Evolutionary conservation across 2,797 vertebrate genomes (phyloP).

Genomic region (Danio albolineatus): DNA sequence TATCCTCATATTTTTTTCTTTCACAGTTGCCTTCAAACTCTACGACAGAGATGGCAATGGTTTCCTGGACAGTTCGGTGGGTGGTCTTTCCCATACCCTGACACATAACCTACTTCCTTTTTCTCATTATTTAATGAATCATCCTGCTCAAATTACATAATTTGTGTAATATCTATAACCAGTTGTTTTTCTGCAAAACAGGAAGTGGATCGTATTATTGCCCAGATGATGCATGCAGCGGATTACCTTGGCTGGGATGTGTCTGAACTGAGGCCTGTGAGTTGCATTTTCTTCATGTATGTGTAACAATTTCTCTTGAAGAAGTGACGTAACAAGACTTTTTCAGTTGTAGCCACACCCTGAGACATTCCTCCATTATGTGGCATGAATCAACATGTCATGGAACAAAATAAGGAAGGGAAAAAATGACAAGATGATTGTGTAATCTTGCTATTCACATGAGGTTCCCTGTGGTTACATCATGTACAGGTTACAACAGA

Average conservation of each 20-base stretch:
- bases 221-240: constrained; percentile 94
- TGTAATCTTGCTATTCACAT: not conserved
- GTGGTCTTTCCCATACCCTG: constrained; percentile 55
- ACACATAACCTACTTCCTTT: not conserved
- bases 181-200: constrained; percentile 62
- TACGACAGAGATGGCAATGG: constrained; percentile 93
- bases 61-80: constrained; percentile 91
- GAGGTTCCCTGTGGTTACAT: not conserved
- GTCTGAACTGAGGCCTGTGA: constrained; percentile 90
- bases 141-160: not conserved
- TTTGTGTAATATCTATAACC: constrained; percentile 23
- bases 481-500: not conserved
- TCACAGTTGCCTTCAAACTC: constrained; percentile 89
- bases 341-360: constrained; percentile 7
- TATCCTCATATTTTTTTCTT: constrained; percentile 53
- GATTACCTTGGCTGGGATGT: constrained; percentile 95
- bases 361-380: constrained; percentile 17
- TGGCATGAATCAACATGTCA: constrained; percentile 25
- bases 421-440: not conserved
- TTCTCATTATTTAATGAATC: constrained; percentile 21
- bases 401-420: not conserved
- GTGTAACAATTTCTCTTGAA: not conserved
- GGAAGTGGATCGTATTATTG: constrained; percentile 94
- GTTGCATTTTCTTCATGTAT: constrained; percentile 54
- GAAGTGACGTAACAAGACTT: not conserved